Conservation (phyloP, 1,140 invertebrate genomes). For the Belonocnema kinseyi region DNA sequence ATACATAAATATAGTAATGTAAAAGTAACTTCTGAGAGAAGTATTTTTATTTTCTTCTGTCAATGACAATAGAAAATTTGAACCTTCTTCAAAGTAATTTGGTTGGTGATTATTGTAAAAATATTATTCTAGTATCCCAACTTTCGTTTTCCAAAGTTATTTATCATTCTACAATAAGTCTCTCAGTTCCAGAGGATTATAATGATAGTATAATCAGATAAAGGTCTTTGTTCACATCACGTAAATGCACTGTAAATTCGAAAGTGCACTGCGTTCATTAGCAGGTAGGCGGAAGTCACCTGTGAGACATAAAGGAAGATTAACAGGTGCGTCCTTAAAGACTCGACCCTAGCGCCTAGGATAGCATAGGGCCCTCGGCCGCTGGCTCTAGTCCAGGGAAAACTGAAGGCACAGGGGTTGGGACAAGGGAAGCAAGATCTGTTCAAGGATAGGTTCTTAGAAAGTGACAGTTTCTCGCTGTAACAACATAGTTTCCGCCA, state of each 20-base stretch:
- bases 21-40: no score
- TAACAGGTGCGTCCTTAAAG: background rate
- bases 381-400: no score
- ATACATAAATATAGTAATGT: no score
- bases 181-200: no score
- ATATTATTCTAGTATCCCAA: no score
- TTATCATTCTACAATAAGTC: no score
- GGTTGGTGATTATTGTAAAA: background rate
- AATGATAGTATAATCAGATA: background rate
- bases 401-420: no score
- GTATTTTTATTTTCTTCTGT: no score
- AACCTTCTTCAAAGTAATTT: conserved; percentile 1
- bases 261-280: background rate
- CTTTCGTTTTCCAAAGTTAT: no score
- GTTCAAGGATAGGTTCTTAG: background rate
- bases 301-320: background rate
- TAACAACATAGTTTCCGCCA: background rate
- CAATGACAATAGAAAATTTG: no score
- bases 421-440: background rate
- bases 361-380: background rate
- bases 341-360: background rate
- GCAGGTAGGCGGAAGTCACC: background rate
- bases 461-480: background rate
- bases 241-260: background rate
- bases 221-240: background rate